These are phyloP conservation scores for Pogonomyrmex barbatus DNA, from an alignment of 1,140 invertebrate genomes.

Conservation along the genomic window DNA sequence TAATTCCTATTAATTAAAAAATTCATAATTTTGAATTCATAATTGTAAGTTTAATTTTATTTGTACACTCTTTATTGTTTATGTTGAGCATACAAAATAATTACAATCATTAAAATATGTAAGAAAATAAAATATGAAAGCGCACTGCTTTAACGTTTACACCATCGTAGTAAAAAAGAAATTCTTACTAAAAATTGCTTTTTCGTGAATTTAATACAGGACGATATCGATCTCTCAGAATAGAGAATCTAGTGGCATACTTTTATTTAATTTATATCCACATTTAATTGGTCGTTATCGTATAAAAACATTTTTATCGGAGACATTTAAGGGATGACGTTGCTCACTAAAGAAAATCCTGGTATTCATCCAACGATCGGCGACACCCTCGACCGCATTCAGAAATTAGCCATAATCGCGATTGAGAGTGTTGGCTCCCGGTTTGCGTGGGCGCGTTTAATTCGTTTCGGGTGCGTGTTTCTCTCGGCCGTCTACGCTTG, in stretches of 20 bases:
- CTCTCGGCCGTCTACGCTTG: conserved; percentile 1
- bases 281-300: conserved; percentile 25
- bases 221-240: neutral
- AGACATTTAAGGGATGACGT: neutral
- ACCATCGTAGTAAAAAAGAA: neutral
- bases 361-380: neutral
- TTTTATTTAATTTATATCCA: neutral
- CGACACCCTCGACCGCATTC: neutral
- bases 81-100: too few relatives aligned
- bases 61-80: too few relatives aligned
- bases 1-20: too few relatives aligned
- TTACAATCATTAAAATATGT: too few relatives aligned
- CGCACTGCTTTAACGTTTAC: neutral
- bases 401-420: conserved; percentile 44
- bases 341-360: neutral
- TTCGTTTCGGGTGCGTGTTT: conserved; percentile 46
- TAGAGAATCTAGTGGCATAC: neutral
- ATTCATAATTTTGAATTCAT: too few relatives aligned
- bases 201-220: neutral
- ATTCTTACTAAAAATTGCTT: neutral
- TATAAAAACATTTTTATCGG: conserved; percentile 1
- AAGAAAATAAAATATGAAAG: neutral
- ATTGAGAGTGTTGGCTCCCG: conserved; percentile 15
- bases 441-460: conserved; percentile 38
- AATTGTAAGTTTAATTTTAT: too few relatives aligned